A percentile compares a stretch with the other conserved stretches of the same genome.
Evolutionary conservation across 1,140 invertebrate species (phyloP).

Genomic region (Drosophila busckii): DNA sequence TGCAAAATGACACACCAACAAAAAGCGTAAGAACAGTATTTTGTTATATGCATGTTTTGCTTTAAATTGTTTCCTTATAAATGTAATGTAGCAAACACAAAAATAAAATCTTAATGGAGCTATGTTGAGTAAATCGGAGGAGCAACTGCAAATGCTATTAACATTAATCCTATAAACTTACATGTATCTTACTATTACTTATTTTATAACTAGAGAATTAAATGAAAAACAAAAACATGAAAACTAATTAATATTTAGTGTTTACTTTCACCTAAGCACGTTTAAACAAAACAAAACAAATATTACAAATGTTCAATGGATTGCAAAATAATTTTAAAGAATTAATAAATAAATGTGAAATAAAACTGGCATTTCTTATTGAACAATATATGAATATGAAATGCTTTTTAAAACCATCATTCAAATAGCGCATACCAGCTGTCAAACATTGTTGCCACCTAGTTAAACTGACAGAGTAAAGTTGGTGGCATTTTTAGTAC

Average conservation of each 20-base stretch:
- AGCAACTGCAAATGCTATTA: conserved; percentile 55
- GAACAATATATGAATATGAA: not conserved
- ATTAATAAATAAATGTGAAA: conserved; percentile 53
- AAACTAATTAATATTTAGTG: conserved; percentile 35
- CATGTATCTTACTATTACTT: conserved; percentile 69
- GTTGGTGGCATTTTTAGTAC: conserved; percentile 7
- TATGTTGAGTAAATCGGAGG: conserved; percentile 19
- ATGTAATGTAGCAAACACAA: conserved; percentile 43
- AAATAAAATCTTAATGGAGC: conserved; percentile 37
- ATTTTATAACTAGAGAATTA: conserved; percentile 68
- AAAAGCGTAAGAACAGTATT: conserved; percentile 64
- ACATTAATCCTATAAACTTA: conserved; percentile 54
- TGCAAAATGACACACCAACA: conserved; percentile 64
- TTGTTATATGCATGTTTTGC: conserved; percentile 58
- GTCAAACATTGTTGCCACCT: conserved; percentile 5
- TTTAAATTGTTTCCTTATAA: conserved; percentile 57
- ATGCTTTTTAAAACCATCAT: not conserved
- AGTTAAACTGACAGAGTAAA: not conserved
- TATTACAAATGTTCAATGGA: conserved; percentile 63
- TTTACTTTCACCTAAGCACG: conserved; percentile 72
- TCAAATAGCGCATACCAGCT: too few species aligned
- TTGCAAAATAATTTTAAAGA: conserved; percentile 55
- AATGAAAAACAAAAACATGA: conserved; percentile 37
- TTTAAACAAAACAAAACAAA: too few species aligned
- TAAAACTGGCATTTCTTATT: too few species aligned